Percentiles rank a stretch among this genome's conserved stretches.
phyloP scores from a whole-genome alignment of 2,888 invertebrate genomes.

The Spilarctia lutea region DNA sequence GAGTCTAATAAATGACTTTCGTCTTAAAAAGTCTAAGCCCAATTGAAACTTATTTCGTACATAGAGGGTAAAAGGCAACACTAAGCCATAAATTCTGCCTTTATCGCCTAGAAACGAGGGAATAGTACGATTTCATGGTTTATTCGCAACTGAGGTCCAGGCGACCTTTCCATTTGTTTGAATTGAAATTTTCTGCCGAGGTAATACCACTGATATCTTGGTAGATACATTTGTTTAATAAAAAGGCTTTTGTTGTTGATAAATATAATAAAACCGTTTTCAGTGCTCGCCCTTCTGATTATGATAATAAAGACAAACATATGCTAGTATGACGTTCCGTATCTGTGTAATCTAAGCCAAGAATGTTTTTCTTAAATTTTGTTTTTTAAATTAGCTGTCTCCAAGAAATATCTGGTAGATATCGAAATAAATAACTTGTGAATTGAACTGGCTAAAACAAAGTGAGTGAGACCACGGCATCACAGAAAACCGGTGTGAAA shows the following conservation, averaged over 20 bases:
- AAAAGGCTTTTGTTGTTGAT: not conserved
- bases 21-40: not conserved
- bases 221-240: not conserved
- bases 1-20: not conserved
- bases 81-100: conserved; percentile 33
- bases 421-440: too few species aligned
- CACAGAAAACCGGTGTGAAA: too few species aligned
- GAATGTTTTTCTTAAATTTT: too few species aligned
- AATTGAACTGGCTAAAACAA: too few species aligned
- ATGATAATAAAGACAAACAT: not conserved
- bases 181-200: conserved; percentile 14
- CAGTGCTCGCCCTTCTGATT: not conserved
- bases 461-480: too few species aligned
- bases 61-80: conserved; percentile 23
- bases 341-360: not conserved
- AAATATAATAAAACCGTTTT: not conserved
- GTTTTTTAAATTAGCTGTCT: too few species aligned
- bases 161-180: conserved; percentile 9
- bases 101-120: conserved; percentile 26
- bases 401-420: too few species aligned
- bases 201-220: conserved; percentile 2
- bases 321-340: not conserved
- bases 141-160: conserved; percentile 11
- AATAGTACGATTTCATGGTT: conserved; percentile 24
- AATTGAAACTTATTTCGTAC: conserved; percentile 1